Conservation (phyloP, 2,888 invertebrate genomes). For the Aphodius granarius region DNA sequence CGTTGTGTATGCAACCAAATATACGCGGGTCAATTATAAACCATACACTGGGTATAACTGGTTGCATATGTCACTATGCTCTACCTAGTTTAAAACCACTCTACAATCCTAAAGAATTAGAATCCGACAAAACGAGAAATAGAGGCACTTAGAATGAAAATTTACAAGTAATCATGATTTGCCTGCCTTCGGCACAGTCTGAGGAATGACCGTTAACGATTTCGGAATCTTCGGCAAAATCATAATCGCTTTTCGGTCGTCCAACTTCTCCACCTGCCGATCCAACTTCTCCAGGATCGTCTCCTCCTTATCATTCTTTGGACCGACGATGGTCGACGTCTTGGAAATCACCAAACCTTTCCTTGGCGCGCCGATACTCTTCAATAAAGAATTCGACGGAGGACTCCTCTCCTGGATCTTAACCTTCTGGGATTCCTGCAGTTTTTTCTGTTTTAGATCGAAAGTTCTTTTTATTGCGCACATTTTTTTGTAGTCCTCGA, state of each 20-base stretch:
- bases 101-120: too few species aligned
- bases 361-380: slow-evolving; percentile 40
- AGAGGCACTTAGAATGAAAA: slow-evolving; percentile 44
- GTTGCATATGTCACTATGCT: too few species aligned
- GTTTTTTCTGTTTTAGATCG: slow-evolving; percentile 55
- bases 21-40: too few species aligned
- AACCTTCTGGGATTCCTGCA: slow-evolving; percentile 60
- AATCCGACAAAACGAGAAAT: slow-evolving; percentile 20
- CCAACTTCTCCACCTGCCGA: slow-evolving; percentile 54
- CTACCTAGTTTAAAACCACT: too few species aligned
- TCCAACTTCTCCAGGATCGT: slow-evolving; percentile 54
- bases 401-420: slow-evolving; percentile 26
- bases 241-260: slow-evolving; percentile 54
- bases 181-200: slow-evolving; percentile 54
- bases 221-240: slow-evolving; percentile 79
- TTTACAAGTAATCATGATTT: slow-evolving; percentile 47
- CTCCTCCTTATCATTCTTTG: slow-evolving; percentile 37
- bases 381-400: slow-evolving; percentile 40
- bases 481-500: slow-evolving; percentile 80
- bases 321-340: slow-evolving; percentile 39
- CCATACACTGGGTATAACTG: too few species aligned
- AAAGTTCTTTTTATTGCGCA: slow-evolving; percentile 69
- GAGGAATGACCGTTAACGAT: slow-evolving; percentile 79
- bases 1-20: too few species aligned
- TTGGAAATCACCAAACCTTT: slow-evolving; percentile 46